Percentiles rank a stretch among this genome's conserved stretches.
Conservation (phyloP, 2,888 invertebrate genomes). For the Pyrrhia umbra region DNA sequence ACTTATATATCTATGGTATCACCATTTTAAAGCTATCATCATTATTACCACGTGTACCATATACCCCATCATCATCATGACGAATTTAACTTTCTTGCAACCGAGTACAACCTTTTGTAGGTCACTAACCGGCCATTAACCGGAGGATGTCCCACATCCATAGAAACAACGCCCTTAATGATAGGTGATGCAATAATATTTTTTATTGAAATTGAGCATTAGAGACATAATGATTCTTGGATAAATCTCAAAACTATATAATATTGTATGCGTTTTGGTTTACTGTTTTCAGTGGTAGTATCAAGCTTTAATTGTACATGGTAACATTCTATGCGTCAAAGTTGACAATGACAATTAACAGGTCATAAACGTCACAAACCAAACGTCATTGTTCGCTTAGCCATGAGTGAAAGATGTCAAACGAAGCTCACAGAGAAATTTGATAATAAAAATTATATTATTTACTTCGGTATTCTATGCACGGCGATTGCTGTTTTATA, state of each 20-base stretch:
- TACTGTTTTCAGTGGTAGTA: neutral
- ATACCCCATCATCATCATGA: no score
- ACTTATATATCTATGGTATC: no score
- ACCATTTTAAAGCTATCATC: no score
- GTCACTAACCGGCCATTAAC: no score
- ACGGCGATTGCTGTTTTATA: conserved; percentile 81
- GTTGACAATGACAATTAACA: conserved; percentile 47
- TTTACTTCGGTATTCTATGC: conserved; percentile 81
- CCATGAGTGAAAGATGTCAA: conserved; percentile 90
- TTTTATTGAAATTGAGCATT: no score
- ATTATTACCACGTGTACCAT: no score
- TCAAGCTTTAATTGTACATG: neutral
- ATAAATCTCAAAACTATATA: neutral
- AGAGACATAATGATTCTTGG: no score
- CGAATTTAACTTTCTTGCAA: no score
- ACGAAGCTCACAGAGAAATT: conserved; percentile 84
- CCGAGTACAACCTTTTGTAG: no score
- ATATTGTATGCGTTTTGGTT: neutral
- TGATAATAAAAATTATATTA: conserved; percentile 87
- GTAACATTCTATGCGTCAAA: conserved; percentile 27
- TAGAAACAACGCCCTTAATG: no score
- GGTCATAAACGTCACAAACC: conserved; percentile 70
- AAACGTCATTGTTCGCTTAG: conserved; percentile 80
- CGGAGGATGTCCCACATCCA: no score
- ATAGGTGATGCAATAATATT: no score